Evolutionary conservation across 64 coral and sea anemone genomes (phyloP), one percentile per base, ranked within the genome.

Genomic region (Pachyseris speciosa): DNA sequence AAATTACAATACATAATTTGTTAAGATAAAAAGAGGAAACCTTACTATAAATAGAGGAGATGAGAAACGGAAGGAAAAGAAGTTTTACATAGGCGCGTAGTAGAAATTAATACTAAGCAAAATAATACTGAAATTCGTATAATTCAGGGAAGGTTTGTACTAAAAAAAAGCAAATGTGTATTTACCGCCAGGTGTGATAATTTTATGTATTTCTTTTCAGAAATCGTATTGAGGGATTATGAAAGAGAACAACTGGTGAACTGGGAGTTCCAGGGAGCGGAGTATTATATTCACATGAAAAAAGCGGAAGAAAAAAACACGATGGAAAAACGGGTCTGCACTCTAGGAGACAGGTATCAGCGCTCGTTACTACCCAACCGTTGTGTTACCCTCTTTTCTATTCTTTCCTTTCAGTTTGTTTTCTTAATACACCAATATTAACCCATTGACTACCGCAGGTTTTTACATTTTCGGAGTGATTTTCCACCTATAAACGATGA

Each of bases 201-300:
- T 22, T 24, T 64, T 70, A 38, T 20, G 2, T 19, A 10, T 59
- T 9, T 64, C 25, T 61, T 65, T 61, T 30, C 64, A 99, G 97
- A 99, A 90, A 71, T 99, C 36, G 69, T 37, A 25, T n/a, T 99
- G 13, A 93, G 38, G 20, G 90, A 90, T 0, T 70, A 74, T 51
- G 90, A 99, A 30, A 80, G 86, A 32, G 97, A 99, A 8, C 97
- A 99, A 32, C 37, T 99, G 9, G 45, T 83, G 68, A 95, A 95
- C 33, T 99, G 97, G 97, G 97, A 99, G 37, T 95, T 93, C 69
- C 90, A 95, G 25, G 75, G 69, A 42, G 90, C 86, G 1, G 97
- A 99, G 57, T 72, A 84, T 15, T 95, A 76, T 40, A 39, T 80
- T 31, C 64, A 89, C 25, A 76, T 28, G n/a, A 86, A 58, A 66